A percentile compares a stretch with the other conserved stretches of the same genome.
These are phyloP conservation scores for Platycnemis pennipes DNA, from an alignment of 2,888 invertebrate species.

Conservation along the genomic window DNA sequence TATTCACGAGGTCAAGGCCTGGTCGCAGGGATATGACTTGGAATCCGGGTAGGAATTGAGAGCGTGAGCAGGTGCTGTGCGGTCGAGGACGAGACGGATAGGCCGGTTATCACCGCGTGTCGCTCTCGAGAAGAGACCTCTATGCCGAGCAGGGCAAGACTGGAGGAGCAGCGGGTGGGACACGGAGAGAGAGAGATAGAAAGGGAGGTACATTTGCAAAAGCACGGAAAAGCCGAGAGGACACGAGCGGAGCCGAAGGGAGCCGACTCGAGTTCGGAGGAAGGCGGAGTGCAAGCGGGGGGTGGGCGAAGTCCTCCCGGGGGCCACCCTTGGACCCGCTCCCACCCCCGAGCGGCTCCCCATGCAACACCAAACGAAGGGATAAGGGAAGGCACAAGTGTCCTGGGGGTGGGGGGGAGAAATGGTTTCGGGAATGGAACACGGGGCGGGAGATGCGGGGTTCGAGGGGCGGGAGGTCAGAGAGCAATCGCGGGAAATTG, in stretches of 20 bases:
- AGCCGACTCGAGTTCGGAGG: slow-evolving; percentile 19
- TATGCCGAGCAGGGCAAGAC: slow-evolving; percentile 41
- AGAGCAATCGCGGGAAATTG: slow-evolving; percentile 15
- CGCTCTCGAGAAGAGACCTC: slow-evolving; percentile 1
- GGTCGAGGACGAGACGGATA: background rate
- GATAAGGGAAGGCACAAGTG: background rate
- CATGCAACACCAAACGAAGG: background rate
- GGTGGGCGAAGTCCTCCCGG: slow-evolving; percentile 68
- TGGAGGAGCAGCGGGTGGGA: background rate
- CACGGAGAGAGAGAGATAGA: background rate
- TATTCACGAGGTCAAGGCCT: background rate
- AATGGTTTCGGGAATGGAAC: background rate
- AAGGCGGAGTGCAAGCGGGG: background rate
- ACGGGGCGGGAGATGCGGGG: background rate
- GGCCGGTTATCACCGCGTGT: background rate
- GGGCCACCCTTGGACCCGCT: slow-evolving; percentile 54
- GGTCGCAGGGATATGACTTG: background rate
- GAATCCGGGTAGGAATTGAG: background rate
- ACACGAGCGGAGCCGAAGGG: slow-evolving; percentile 36
- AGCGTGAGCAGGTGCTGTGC: background rate
- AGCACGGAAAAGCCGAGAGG: slow-evolving; percentile 27
- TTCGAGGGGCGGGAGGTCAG: background rate
- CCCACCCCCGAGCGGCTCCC: background rate
- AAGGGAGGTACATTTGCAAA: slow-evolving; percentile 34
- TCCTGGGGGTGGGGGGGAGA: background rate